Base-by-base conservation (phyloP, 2,888 invertebrate species). In the Nephrotoma appendiculata region DNA sequence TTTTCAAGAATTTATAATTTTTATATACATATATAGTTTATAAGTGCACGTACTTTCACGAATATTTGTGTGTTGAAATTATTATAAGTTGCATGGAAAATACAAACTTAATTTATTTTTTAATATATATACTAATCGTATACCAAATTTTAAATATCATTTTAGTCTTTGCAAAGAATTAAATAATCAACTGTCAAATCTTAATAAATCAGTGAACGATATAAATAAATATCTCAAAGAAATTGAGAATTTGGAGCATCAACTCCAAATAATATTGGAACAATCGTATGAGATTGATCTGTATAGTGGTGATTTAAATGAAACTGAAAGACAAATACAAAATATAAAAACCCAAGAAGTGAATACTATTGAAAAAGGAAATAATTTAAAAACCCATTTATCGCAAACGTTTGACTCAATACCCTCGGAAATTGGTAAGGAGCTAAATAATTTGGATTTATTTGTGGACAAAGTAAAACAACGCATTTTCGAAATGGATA, bases 401-500 rank as follows among this genome's bases (percentile, higher is more conserved):
- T 9, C 71, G 71, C 71, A 71, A 71, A 71, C 71, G 2, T 71
- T 71, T 11, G 71, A 71, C 9, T 71, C 71, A 84, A 91, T 94
- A 88, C 95, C 97, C 87, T 95, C 95, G 88, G 97, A 97, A 93
- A 93, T 96, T 88, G 94, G 94, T 88, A 96, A 96, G 92, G 95
- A 96, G 92, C 92, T 97, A 89, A 96, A 96, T 86, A 94, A 95
- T 88, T 93, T 98, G 89, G 98, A 98, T 92, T 92, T 98, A 88
- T 93, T 96, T 87, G 94, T 96, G 86, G 98, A 98, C 91, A 94
- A 95, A 88, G 93, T 96, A 87, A 93, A 94, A 86, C 95, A 95
- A 89, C 94, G 94, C 86, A 96, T 98, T 96, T 97, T 97, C 90
- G 96, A 96, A 90, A 97, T 97, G 91, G 95, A 96, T 90, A 94